phyloP scores from a whole-genome alignment of 2,888 invertebrate genomes.

The Heliconius cydno region DNA sequence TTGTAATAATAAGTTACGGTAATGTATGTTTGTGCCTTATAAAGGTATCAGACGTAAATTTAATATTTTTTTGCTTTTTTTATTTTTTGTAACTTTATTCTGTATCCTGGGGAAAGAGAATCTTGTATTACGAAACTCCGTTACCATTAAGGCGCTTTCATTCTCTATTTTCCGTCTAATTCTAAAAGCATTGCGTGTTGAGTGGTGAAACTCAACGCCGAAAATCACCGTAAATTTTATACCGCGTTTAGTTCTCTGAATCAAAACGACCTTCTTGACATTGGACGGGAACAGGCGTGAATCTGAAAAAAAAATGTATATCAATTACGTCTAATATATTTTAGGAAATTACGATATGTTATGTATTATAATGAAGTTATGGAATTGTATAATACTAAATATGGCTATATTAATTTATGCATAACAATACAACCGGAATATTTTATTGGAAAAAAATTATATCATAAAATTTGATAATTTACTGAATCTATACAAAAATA shows the following conservation, averaged over 20 bases:
- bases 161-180: no score
- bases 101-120: no score
- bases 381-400: not conserved
- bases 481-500: not conserved
- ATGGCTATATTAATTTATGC: not conserved
- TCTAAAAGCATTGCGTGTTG: no score
- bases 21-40: not conserved
- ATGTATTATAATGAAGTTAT: not conserved
- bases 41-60: not conserved
- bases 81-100: no score
- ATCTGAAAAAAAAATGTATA: not conserved
- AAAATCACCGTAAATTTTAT: not conserved
- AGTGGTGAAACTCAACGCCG: no score
- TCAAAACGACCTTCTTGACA: no score
- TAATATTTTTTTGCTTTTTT: no score
- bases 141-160: no score
- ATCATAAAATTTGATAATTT: conserved; percentile 9
- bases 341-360: not conserved
- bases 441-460: not conserved
- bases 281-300: not conserved
- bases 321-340: no score
- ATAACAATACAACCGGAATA: not conserved
- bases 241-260: no score
- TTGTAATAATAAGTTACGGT: conserved; percentile 11
- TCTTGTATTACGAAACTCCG: no score